phyloP scores from a whole-genome alignment of 2,888 invertebrate genomes.

The Pandemis heparana region DNA sequence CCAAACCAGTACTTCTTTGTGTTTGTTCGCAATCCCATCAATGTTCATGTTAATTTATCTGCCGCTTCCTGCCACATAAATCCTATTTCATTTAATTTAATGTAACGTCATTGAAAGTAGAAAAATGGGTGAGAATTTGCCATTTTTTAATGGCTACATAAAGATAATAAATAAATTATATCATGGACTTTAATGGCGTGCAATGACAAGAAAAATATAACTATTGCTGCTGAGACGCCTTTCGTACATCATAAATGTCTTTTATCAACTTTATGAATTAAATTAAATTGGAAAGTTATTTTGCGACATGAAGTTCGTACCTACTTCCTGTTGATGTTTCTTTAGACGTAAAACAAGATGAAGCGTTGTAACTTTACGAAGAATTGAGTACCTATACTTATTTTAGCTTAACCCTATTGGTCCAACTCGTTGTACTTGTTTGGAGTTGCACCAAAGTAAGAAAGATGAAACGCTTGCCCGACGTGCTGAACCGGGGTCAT shows the following conservation, averaged over 20 bases:
- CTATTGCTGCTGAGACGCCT: neutral
- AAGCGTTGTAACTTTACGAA: neutral
- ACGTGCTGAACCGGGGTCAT: conserved; percentile 21
- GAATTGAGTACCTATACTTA: neutral
- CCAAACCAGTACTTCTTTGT: conserved; percentile 17
- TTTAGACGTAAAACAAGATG: neutral
- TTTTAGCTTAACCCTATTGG: neutral
- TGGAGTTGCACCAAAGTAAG: conserved; percentile 19
- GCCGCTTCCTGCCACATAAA: conserved; percentile 27
- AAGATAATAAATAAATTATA: neutral
- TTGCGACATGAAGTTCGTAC: neutral
- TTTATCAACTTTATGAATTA: conserved; percentile 7
- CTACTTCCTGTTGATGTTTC: neutral
- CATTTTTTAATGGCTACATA: conserved; percentile 11
- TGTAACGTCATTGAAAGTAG: neutral
- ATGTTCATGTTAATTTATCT: conserved; percentile 33
- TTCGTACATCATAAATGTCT: neutral
- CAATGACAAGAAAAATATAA: neutral
- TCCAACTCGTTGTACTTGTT: neutral
- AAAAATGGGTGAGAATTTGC: conserved; percentile 12
- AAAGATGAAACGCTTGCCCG: conserved; percentile 25
- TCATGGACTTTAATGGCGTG: conserved; percentile 13
- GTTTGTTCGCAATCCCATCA: conserved; percentile 13
- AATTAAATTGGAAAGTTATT: conserved; percentile 18
- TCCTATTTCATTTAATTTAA: conserved; percentile 1